A percentile compares a stretch with the other conserved stretches of the same genome.
These are phyloP conservation scores for Phrixothrix hirtus DNA, from an alignment of 2,888 invertebrate species.

Conservation along the genomic window DNA sequence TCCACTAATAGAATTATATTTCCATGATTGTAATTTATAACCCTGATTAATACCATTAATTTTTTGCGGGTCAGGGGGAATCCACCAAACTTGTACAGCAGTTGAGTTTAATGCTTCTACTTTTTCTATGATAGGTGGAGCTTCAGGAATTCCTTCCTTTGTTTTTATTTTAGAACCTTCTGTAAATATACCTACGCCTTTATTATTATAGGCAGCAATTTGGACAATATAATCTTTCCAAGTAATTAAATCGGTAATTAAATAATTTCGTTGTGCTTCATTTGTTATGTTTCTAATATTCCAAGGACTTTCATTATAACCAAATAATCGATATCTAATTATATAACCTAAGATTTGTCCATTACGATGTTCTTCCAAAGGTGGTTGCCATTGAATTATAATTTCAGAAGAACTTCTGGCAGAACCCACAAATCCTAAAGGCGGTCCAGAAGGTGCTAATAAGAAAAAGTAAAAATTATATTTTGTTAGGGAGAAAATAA, in stretches of 20 bases:
- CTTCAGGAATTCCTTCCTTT: slow-evolving; percentile 93
- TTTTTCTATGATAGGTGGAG: slow-evolving; percentile 81
- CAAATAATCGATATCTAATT: slow-evolving; percentile 86
- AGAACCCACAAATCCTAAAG: slow-evolving; percentile 91
- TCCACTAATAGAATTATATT: slow-evolving; percentile 60
- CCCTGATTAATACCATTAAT: slow-evolving; percentile 97
- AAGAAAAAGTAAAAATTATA: slow-evolving; percentile 1
- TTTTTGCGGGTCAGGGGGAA: slow-evolving; percentile 95
- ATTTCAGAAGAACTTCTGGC: slow-evolving; percentile 94
- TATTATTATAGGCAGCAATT: slow-evolving; percentile 95
- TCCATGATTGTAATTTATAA: slow-evolving; percentile 91
- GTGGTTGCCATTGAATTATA: slow-evolving; percentile 96
- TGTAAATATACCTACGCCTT: slow-evolving; percentile 92
- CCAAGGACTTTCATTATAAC: slow-evolving; percentile 93
- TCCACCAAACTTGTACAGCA: slow-evolving; percentile 82
- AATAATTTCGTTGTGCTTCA: slow-evolving; percentile 84
- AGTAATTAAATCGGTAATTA: slow-evolving; percentile 91
- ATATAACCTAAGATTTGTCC: slow-evolving; percentile 94
- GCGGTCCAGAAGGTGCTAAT: slow-evolving; percentile 93
- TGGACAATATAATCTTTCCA: slow-evolving; percentile 98
- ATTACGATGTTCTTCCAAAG: slow-evolving; percentile 91
- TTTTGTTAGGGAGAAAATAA: no score
- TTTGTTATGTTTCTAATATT: slow-evolving; percentile 89
- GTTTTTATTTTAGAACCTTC: slow-evolving; percentile 92
- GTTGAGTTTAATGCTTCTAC: slow-evolving; percentile 87